Conservation (phyloP, 2,113 vertebrate species). For the Parotia lawesii region DNA sequence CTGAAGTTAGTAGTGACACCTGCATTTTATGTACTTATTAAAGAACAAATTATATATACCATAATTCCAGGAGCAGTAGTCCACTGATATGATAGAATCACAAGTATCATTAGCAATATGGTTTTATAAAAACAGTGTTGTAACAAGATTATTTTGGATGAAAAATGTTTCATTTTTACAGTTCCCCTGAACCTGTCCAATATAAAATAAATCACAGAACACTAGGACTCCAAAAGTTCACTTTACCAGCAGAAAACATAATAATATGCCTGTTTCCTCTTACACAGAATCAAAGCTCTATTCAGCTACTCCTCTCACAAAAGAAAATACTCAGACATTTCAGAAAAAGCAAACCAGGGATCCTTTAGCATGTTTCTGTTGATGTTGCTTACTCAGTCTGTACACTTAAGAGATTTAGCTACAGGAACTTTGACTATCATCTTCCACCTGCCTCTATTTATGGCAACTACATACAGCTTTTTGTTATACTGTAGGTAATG, state of each 20-base stretch:
- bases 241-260: not conserved
- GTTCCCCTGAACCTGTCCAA: not conserved
- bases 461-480: not conserved
- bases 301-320: not conserved
- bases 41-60: not conserved
- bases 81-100: not conserved
- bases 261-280: not conserved
- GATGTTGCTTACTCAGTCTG: not conserved
- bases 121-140: not conserved
- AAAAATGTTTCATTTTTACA: not conserved
- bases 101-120: not conserved
- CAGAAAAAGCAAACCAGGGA: not conserved
- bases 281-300: not conserved
- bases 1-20: not conserved
- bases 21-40: not conserved
- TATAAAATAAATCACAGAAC: not conserved
- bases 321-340: not conserved
- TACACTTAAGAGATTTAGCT: not conserved
- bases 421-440: not conserved
- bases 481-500: not conserved
- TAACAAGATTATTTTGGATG: not conserved
- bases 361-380: not conserved
- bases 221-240: not conserved
- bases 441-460: slow-evolving; percentile 13
- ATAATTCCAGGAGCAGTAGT: not conserved